Evolutionary conservation across 2,888 invertebrate species (phyloP).

Genomic region (Mythimna impura): DNA sequence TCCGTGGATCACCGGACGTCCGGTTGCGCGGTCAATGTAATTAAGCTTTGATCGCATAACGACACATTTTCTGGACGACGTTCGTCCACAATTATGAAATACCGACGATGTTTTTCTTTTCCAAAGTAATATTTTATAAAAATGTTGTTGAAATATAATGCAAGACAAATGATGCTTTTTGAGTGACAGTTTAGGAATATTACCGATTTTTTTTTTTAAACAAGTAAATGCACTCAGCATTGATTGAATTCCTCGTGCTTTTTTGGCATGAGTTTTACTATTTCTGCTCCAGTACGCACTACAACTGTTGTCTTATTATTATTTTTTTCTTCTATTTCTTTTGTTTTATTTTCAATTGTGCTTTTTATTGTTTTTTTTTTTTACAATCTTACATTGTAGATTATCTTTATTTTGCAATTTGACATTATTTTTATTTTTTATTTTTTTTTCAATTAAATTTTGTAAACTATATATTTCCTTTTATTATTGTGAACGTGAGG

Average conservation of each 20-base stretch:
- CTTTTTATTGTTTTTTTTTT: no score
- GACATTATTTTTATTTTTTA: no score
- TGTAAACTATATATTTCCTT: no score
- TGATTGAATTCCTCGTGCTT: not conserved
- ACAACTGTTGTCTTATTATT: no score
- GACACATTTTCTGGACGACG: conserved; percentile 83
- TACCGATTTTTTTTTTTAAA: conserved; percentile 4
- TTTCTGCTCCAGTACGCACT: no score
- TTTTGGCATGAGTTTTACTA: not conserved
- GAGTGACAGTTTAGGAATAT: not conserved
- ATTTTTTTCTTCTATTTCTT: no score
- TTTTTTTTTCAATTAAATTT: no score
- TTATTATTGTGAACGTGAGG: no score
- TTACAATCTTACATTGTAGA: no score
- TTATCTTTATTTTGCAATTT: no score
- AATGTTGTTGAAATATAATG: conserved; percentile 36
- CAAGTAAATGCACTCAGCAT: not conserved
- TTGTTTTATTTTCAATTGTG: no score
- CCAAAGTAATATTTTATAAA: conserved; percentile 50
- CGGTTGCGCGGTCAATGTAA: conserved; percentile 86
- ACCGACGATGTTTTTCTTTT: conserved; percentile 51
- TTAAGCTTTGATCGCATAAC: conserved; percentile 88
- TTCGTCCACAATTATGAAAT: conserved; percentile 69
- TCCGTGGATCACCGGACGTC: conserved; percentile 83
- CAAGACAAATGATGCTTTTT: conserved; percentile 1